Evolutionary conservation across 2,888 invertebrate species (phyloP), one percentile per base, ranked within the genome.

Genomic region (Sisyra nigra): DNA sequence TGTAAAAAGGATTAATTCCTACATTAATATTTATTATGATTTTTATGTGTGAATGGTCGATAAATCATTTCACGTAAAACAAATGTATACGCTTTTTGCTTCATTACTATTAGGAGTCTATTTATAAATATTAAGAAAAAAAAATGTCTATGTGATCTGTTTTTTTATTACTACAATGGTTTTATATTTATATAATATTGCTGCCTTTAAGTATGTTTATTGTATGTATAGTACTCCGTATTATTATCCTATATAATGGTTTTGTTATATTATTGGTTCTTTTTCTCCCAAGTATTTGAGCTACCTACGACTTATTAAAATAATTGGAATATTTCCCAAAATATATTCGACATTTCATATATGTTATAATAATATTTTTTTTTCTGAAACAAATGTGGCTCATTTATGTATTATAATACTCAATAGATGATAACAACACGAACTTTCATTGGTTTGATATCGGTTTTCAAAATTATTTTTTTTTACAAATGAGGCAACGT

Each of bases 81-180:
- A 19, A 39, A 38, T 43, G 43, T 43, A 43, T 43, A 43, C 43
- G 43, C 43, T 43, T 43, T 42, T 43, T 43, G 43, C 43, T 43
- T 43, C 37, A 38, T 43, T 43, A 43, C 43, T 43, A 38, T 43
- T 43, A 43, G 43, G 38, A 31, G 43, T 43, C 43, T 43, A 43
- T 43, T 19, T 29, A 18, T 24, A 24, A 24, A 24, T 42, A 37
- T 42, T 13, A 19, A 38, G 13, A 43, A 19, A 37, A 35, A 41
- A 29, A 42, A 35, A 38, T 43, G 43, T 43, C 29, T 43, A 43
- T 43, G 43, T 43, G 43, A 43, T 43, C 38, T 43, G 37, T 43
- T 43, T 38, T 38, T 24, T 24, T 24, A 24, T 30, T 34, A 34
- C 15, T 33, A 34, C 24, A 34, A 13, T 41, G 30, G 19, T 33